phyloP scores from a whole-genome alignment of 2,113 vertebrate genomes.

The Hystrix cristata region DNA sequence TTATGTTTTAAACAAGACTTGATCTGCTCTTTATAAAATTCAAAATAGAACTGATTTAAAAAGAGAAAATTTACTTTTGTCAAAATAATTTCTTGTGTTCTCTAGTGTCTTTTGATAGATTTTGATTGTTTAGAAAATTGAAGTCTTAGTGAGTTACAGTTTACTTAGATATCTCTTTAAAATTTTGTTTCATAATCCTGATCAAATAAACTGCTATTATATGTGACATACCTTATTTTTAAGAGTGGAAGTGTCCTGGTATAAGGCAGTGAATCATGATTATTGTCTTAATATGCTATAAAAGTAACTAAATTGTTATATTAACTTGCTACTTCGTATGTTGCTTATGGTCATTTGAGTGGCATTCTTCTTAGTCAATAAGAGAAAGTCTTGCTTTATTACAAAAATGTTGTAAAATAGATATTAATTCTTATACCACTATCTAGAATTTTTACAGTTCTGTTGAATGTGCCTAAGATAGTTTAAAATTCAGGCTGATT shows the following conservation, averaged over 20 bases:
- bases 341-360: not conserved
- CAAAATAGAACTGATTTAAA: not conserved
- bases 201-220: not conserved
- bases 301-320: not conserved
- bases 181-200: not conserved
- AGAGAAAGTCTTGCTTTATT: not conserved
- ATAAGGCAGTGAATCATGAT: not conserved
- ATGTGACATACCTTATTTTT: not conserved
- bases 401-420: not conserved
- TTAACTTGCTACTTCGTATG: not conserved
- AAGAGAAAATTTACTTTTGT: not conserved
- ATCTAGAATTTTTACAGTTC: not conserved
- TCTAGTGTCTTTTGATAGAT: not conserved
- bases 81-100: not conserved
- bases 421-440: not conserved
- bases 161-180: not conserved
- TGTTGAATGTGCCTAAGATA: not conserved
- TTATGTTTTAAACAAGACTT: not conserved
- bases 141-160: not conserved
- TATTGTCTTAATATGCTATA: not conserved
- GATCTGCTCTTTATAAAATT: not conserved
- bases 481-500: not conserved
- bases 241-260: not conserved
- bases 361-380: not conserved
- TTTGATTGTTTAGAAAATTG: not conserved